These are phyloP conservation scores for Heloderma charlesbogerti DNA, from an alignment of 2,113 vertebrate genomes.

Conservation along the genomic window DNA sequence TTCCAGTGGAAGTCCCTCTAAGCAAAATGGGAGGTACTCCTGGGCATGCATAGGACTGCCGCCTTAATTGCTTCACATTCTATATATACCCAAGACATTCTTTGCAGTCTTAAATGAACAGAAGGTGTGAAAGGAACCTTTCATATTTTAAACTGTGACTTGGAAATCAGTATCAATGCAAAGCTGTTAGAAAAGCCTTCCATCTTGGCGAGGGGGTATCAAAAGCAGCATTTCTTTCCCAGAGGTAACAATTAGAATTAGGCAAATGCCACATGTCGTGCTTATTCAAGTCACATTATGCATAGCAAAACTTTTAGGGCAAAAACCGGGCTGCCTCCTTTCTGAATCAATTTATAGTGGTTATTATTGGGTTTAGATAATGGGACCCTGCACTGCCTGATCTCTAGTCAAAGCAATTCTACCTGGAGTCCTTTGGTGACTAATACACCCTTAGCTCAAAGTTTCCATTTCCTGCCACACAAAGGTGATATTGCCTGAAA, in stretches of 20 bases:
- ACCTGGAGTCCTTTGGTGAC: not conserved
- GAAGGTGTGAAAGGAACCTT: not conserved
- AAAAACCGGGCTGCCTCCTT: constrained; percentile 1
- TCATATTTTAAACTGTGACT: not conserved
- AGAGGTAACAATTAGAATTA: not conserved
- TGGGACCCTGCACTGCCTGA: not conserved
- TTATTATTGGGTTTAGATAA: not conserved
- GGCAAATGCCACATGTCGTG: not conserved
- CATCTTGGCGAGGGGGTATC: not conserved
- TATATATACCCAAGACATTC: not conserved
- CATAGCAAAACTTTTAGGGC: not conserved
- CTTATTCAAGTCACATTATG: not conserved
- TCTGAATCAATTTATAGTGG: constrained; percentile 34
- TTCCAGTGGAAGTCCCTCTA: not conserved
- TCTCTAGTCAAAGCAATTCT: constrained; percentile 15
- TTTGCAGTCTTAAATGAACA: not conserved
- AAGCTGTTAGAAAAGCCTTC: not conserved
- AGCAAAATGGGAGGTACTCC: not conserved
- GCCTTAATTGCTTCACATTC: not conserved
- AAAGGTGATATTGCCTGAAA: not conserved
- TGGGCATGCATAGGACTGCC: not conserved
- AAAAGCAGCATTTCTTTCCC: not conserved
- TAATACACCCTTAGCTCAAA: not conserved
- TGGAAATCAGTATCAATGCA: not conserved
- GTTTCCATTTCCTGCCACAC: fast-evolving